These are phyloP conservation scores for Polypedilum vanderplanki DNA, from an alignment of 1,140 invertebrate genomes.

Conservation along the genomic window DNA sequence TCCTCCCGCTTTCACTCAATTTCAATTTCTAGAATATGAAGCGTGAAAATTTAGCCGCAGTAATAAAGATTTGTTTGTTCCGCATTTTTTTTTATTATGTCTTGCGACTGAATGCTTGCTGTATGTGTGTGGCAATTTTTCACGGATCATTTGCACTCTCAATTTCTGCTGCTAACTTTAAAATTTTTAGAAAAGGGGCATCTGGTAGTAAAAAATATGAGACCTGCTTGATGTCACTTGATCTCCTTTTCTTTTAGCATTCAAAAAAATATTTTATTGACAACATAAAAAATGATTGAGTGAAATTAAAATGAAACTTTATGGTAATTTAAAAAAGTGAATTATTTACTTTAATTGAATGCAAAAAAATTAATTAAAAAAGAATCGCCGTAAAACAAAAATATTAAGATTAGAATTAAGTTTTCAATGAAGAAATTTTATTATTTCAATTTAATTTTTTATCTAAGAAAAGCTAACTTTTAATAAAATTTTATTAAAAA, in stretches of 20 bases:
- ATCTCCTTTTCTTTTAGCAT: constrained; percentile 6
- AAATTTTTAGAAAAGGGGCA: not conserved
- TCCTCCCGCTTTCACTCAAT: not conserved
- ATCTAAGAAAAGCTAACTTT: too few species aligned
- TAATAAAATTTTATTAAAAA: too few species aligned
- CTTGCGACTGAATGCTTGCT: not conserved
- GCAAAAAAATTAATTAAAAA: too few species aligned
- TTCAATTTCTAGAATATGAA: not conserved
- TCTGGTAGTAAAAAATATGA: not conserved
- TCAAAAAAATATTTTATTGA: constrained; percentile 16
- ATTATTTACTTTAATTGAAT: too few species aligned
- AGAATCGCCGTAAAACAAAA: too few species aligned
- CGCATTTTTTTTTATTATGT: not conserved
- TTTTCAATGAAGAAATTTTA: too few species aligned
- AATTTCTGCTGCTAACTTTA: constrained; percentile 12
- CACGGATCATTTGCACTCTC: constrained; percentile 24
- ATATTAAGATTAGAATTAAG: too few species aligned
- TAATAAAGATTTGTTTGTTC: constrained; percentile 28
- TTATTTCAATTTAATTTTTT: too few species aligned
- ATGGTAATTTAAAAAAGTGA: not conserved
- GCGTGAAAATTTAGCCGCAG: not conserved
- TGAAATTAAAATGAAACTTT: constrained; percentile 11
- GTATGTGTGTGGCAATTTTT: constrained; percentile 24
- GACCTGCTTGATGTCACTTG: constrained; percentile 10
- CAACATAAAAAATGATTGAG: constrained; percentile 17